phyloP scores from a whole-genome alignment of 1,140 invertebrate genomes.

The Drosophila pruinosa region DNA sequence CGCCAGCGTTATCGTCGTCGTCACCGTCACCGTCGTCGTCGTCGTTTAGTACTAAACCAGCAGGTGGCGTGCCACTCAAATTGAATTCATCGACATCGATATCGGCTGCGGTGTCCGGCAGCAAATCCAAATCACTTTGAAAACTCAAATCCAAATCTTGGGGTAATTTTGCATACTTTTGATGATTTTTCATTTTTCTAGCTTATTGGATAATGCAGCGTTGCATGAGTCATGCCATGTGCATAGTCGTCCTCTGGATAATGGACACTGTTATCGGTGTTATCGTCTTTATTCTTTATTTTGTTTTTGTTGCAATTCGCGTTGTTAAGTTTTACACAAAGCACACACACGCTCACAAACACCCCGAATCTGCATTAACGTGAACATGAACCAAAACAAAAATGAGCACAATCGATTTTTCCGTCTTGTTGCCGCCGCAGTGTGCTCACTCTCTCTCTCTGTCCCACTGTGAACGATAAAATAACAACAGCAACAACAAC shows the following conservation, averaged over 20 bases:
- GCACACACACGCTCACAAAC: background rate
- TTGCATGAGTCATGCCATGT: conserved; percentile 43
- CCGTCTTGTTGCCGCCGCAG: conserved; percentile 28
- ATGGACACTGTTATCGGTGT: conserved; percentile 25
- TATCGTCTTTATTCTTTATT: conserved; percentile 30
- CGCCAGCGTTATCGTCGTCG: conserved; percentile 2
- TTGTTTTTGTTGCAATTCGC: conserved; percentile 38
- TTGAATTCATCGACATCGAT: conserved; percentile 63
- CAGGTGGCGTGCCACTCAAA: conserved; percentile 59
- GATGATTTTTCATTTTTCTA: conserved; percentile 80
- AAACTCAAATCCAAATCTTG: conserved; percentile 82
- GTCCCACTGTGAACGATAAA: conserved; percentile 31
- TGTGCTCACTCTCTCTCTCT: conserved; percentile 24
- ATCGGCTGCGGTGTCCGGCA: conserved; percentile 71
- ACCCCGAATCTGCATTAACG: conserved; percentile 1
- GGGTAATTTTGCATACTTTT: conserved; percentile 79
- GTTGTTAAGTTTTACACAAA: conserved; percentile 6
- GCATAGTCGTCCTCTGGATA: conserved; percentile 21
- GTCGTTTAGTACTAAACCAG: conserved; percentile 43
- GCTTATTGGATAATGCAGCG: conserved; percentile 33
- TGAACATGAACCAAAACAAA: conserved; percentile 68
- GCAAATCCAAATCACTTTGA: conserved; percentile 72
- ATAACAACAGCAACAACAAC: conserved; percentile 55
- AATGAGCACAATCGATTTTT: conserved; percentile 80
- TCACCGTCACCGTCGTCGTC: conserved; percentile 8